phyloP scores from a whole-genome alignment of 2,888 invertebrate species.

The Platerodrilus igneus region DNA sequence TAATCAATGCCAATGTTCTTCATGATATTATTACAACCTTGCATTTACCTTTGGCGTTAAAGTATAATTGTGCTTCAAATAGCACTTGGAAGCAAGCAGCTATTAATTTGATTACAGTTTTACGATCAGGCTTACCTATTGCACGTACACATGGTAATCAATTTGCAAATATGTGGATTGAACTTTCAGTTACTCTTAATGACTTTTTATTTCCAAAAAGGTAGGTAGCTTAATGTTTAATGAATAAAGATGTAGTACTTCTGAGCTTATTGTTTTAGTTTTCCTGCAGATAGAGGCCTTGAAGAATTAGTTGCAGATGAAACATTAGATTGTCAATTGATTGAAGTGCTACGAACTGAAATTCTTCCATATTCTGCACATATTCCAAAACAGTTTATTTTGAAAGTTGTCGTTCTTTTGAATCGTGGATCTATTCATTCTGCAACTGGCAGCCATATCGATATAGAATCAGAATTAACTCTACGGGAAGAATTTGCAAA shows the following conservation, averaged over 20 bases:
- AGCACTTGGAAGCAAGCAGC: constrained; percentile 81
- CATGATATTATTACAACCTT: constrained; percentile 63
- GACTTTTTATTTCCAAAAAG: constrained; percentile 86
- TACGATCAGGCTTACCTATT: constrained; percentile 81
- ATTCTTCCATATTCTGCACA: constrained; percentile 73
- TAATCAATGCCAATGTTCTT: constrained; percentile 67
- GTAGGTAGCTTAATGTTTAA: constrained; percentile 52
- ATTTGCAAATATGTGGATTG: constrained; percentile 79
- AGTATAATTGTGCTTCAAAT: constrained; percentile 75
- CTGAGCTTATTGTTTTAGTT: constrained; percentile 38
- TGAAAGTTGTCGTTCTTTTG: constrained; percentile 75
- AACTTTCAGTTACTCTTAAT: constrained; percentile 79
- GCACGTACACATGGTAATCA: constrained; percentile 73
- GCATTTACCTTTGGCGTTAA: constrained; percentile 69
- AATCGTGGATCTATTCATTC: constrained; percentile 85
- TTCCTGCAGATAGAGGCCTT: constrained; percentile 54
- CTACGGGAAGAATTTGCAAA: constrained; percentile 94
- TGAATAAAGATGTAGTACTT: background rate
- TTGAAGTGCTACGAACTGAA: constrained; percentile 75
- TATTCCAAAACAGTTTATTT: constrained; percentile 76
- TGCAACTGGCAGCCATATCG: constrained; percentile 62
- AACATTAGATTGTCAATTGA: constrained; percentile 76
- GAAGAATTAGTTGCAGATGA: constrained; percentile 64
- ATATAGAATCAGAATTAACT: constrained; percentile 74
- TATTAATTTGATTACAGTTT: constrained; percentile 67